Evolutionary conservation across 2,113 vertebrate genomes (phyloP).

Genomic region (Cyanocitta stelleri): DNA sequence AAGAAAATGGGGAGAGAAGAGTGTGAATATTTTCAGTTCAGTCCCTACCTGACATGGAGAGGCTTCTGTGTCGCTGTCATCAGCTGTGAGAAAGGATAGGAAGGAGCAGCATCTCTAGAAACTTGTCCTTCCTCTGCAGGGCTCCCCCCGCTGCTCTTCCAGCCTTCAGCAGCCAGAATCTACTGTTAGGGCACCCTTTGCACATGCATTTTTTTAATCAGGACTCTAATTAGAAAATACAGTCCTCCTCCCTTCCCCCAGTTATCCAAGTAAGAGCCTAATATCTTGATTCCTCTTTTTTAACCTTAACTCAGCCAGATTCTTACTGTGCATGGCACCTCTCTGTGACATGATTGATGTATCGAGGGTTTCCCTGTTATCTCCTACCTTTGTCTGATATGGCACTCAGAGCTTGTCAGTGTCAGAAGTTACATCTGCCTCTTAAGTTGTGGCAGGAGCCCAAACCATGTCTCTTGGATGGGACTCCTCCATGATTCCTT

Average conservation of each 20-base stretch:
- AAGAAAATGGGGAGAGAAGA: background rate
- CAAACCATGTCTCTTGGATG: background rate
- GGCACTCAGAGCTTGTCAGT: background rate
- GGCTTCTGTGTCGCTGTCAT: fast-evolving
- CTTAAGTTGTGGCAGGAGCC: background rate
- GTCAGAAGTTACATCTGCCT: conserved; percentile 12
- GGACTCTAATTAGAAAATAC: background rate
- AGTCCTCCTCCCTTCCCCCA: background rate
- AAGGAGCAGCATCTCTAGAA: background rate
- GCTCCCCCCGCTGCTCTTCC: background rate
- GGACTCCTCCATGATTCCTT: background rate
- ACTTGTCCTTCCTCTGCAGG: background rate
- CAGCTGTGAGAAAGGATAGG: background rate
- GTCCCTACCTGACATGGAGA: background rate
- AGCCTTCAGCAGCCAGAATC: background rate
- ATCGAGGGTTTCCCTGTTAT: background rate
- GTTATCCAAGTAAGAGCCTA: background rate
- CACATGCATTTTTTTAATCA: background rate
- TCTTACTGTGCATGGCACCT: background rate
- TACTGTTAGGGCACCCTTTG: background rate
- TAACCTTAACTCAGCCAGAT: background rate
- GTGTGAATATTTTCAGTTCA: background rate
- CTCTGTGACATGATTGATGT: background rate
- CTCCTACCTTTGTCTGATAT: background rate
- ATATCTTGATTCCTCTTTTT: background rate